phyloP scores from a whole-genome alignment of 2,113 vertebrate genomes.

The Limanda limanda region DNA sequence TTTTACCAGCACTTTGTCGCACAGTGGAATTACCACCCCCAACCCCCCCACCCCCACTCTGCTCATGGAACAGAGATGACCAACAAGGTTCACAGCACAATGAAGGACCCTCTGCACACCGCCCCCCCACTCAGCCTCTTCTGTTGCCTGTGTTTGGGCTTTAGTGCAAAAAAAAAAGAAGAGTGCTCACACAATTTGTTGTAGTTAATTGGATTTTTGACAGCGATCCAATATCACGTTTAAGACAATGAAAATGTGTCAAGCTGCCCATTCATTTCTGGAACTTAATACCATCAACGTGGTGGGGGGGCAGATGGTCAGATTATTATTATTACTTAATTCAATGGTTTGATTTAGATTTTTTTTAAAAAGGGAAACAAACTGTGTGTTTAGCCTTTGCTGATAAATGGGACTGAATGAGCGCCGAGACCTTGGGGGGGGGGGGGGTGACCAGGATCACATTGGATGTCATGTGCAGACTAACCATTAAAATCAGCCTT shows the following conservation, averaged over 20 bases:
- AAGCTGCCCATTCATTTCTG: slow-evolving; percentile 52
- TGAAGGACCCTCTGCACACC: slow-evolving; percentile 63
- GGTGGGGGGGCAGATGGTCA: not conserved
- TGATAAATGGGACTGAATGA: slow-evolving; percentile 13
- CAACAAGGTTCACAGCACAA: slow-evolving; percentile 78
- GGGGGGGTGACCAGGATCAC: slow-evolving; percentile 21
- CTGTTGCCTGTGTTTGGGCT: slow-evolving; percentile 60
- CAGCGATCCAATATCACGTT: slow-evolving; percentile 69
- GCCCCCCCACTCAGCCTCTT: slow-evolving; percentile 58
- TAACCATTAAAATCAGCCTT: slow-evolving; percentile 38
- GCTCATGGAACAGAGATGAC: slow-evolving; percentile 59
- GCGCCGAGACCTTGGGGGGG: not conserved
- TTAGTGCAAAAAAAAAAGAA: slow-evolving; percentile 38
- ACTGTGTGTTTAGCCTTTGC: not conserved
- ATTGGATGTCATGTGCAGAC: slow-evolving; percentile 31
- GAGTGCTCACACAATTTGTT: slow-evolving; percentile 60
- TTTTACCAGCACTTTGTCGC: slow-evolving; percentile 75
- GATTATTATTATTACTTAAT: not conserved
- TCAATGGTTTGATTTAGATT: slow-evolving; percentile 9
- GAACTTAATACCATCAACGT: slow-evolving; percentile 30
- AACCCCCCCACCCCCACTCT: slow-evolving; percentile 1
- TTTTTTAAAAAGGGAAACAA: not conserved
- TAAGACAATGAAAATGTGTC: slow-evolving; percentile 76
- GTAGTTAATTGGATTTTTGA: slow-evolving; percentile 74
- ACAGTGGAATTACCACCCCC: slow-evolving; percentile 42